Evolutionary conservation across 2,113 vertebrate genomes (phyloP).

Genomic region (Xerus inauris): DNA sequence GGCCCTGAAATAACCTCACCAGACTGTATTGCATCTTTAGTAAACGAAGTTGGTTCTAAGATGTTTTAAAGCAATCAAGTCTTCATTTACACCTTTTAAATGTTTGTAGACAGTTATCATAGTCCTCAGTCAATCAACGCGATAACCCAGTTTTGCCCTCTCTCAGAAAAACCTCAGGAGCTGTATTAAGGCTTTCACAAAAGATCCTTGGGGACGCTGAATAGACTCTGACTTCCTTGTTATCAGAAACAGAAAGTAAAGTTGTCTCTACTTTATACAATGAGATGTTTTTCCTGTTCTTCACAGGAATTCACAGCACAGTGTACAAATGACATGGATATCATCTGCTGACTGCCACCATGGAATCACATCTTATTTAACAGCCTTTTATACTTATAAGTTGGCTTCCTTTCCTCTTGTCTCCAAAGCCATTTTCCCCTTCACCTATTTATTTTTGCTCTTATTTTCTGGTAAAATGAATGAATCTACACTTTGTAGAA

Average conservation of each 20-base stretch:
- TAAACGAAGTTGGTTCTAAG: constrained; percentile 14
- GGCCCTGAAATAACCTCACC: not conserved
- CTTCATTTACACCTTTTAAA: constrained; percentile 64
- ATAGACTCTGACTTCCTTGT: not conserved
- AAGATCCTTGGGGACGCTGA: not conserved
- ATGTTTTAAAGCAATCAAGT: constrained; percentile 38
- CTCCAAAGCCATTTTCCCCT: not conserved
- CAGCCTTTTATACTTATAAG: not conserved
- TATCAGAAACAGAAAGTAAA: constrained; percentile 18
- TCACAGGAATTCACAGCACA: not conserved
- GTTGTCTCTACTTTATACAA: not conserved
- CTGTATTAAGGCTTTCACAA: not conserved
- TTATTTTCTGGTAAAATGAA: constrained; percentile 13
- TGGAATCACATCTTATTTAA: not conserved
- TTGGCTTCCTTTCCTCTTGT: not conserved
- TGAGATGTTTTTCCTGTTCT: not conserved
- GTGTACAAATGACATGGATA: not conserved
- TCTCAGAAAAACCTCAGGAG: not conserved
- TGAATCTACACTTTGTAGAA: not conserved
- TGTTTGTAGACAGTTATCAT: not conserved
- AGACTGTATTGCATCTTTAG: constrained; percentile 13
- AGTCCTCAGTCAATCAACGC: not conserved
- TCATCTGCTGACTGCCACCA: not conserved
- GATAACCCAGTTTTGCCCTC: not conserved
- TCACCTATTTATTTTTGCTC: not conserved